phyloP scores from a whole-genome alignment of 2,888 invertebrate species.

The Plusia festucae region DNA sequence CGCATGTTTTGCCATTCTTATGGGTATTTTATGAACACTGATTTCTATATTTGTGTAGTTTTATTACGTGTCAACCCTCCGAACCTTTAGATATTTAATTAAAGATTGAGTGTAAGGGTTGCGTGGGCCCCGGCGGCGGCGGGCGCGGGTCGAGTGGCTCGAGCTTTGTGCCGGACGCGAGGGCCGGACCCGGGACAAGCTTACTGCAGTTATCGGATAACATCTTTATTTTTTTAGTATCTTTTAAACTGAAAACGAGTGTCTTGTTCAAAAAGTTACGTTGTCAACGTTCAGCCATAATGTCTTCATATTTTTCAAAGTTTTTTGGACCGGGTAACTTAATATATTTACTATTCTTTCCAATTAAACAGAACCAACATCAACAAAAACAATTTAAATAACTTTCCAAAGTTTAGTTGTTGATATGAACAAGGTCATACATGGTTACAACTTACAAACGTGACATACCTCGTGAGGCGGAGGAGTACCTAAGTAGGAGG shows the following conservation, averaged over 20 bases:
- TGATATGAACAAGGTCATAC: no score
- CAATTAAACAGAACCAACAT: no score
- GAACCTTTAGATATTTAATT: constrained; percentile 64
- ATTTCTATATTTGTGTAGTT: constrained; percentile 72
- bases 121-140: constrained; percentile 19
- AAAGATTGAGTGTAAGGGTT: constrained; percentile 67
- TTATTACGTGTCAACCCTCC: constrained; percentile 58
- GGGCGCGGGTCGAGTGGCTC: constrained; percentile 14
- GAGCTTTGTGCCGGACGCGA: constrained; percentile 27
- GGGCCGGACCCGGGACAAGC: constrained; percentile 29
- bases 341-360: no score
- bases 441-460: no score
- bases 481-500: constrained; percentile 29
- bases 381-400: no score
- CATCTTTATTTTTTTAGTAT: constrained; percentile 58
- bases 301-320: no score
- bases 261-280: not conserved
- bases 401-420: no score
- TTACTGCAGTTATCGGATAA: constrained; percentile 52
- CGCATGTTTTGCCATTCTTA: constrained; percentile 58
- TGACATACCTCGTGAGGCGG: not conserved
- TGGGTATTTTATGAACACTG: constrained; percentile 70
- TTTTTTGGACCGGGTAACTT: no score
- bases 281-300: no score
- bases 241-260: constrained; percentile 22